Evolutionary conservation across 2,113 vertebrate genomes (phyloP), one percentile per base, ranked within the genome.

Genomic region (Pipa parva): DNA sequence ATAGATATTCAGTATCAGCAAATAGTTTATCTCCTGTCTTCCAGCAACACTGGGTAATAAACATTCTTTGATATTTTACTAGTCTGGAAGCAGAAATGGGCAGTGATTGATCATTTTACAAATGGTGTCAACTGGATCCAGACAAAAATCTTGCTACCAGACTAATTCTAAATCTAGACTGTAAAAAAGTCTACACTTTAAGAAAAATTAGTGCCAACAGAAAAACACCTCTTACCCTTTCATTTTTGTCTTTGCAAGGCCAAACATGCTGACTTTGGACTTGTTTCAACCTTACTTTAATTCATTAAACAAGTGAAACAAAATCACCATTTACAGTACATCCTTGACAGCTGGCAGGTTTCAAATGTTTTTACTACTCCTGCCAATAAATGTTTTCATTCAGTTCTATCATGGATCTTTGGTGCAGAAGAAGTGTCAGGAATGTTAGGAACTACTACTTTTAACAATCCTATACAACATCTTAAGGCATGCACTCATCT

Each of bases 231-330:
- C 74, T 74, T 69, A 73, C 71, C 74, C 78, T 87, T 86, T 87
- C 77, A 79, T 87, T 88, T 87, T 84, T 84, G 84, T 77, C 79
- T 72, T 82, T 84, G 87, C 91, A 91, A 86, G 90, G 83, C 89
- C 84, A 87, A 93, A 91, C 92, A 91, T 84, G 91, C 92, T 92
- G 82, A 77, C 87, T 88, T 92, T 95, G 93, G 92, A 92, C 66
- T 46, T 54, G 73, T 81, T 93, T 94, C 90, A 93, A 87, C 80
- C 77, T 80, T 75, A 76, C 81, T 92, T 90, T 90, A 88, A 92
- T 91, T 93, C 83, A 85, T 87, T 80, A 77, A 76, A 81, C 78
- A 86, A 88, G 83, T 90, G 89, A 91, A 94, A 91, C 87, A 90
- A 89, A 90, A 93, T 93, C 87, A 82, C 79, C 81, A 80, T 91